These are phyloP conservation scores for Noctilio leporinus DNA, from an alignment of 2,113 vertebrate species.

Conservation along the genomic window DNA sequence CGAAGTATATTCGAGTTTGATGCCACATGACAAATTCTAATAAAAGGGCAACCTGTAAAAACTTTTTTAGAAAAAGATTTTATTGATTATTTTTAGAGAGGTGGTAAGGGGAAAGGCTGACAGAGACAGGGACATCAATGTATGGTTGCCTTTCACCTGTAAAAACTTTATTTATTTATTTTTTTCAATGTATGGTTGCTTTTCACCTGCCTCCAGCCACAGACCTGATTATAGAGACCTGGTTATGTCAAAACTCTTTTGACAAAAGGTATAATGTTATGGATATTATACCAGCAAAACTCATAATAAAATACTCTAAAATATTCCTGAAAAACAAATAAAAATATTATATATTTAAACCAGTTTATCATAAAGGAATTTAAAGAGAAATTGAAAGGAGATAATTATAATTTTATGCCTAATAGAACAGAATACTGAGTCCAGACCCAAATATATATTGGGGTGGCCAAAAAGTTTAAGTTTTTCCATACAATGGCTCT, in stretches of 20 bases:
- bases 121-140: too few relatives aligned
- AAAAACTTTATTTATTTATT: too few relatives aligned
- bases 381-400: not conserved
- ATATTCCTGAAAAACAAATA: constrained; percentile 6
- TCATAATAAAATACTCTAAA: not conserved
- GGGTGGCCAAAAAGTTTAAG: too few relatives aligned
- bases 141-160: too few relatives aligned
- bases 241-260: too few relatives aligned
- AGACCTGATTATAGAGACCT: too few relatives aligned
- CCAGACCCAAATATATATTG: not conserved
- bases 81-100: too few relatives aligned
- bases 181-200: too few relatives aligned
- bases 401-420: not conserved
- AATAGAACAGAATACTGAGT: not conserved
- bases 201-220: too few relatives aligned
- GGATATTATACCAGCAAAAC: not conserved
- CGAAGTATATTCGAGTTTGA: not conserved
- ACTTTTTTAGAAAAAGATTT: too few relatives aligned
- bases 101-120: too few relatives aligned
- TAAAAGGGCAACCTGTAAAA: not conserved
- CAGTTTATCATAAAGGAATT: constrained; percentile 3
- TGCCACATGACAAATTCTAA: not conserved
- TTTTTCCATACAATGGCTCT: too few relatives aligned
- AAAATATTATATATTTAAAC: not conserved
- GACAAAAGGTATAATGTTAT: not conserved